Conservation (phyloP, 2,113 vertebrate genomes). For the Myiozetetes cayanensis region DNA sequence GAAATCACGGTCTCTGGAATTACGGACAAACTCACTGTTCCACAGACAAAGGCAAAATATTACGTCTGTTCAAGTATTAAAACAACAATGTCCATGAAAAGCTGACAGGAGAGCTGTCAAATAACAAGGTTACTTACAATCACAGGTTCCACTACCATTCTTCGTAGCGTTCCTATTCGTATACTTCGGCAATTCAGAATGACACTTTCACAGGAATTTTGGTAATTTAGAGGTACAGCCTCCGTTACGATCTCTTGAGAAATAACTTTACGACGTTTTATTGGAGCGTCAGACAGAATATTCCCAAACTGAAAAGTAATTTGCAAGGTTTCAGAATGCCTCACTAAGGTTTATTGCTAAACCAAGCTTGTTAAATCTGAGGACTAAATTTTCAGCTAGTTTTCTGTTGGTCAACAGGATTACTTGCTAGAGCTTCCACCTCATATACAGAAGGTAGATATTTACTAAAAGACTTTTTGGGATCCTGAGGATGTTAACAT, state of each 20-base stretch:
- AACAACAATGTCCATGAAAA: background rate
- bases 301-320: constrained; percentile 84
- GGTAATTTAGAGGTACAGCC: constrained; percentile 42
- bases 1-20: background rate
- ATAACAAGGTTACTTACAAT: constrained; percentile 79
- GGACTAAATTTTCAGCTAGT: background rate
- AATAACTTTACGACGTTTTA: constrained; percentile 82
- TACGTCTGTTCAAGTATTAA: background rate
- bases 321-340: constrained; percentile 36
- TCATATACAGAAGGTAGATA: background rate
- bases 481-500: background rate
- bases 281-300: constrained; percentile 74
- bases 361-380: background rate
- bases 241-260: constrained; percentile 64
- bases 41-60: background rate
- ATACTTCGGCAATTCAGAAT: constrained; percentile 92
- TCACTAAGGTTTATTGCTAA: background rate
- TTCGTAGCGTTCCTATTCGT: constrained; percentile 87
- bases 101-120: background rate
- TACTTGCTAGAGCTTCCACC: background rate
- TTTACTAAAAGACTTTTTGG: background rate
- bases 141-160: constrained; percentile 88
- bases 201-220: constrained; percentile 79
- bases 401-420: background rate
- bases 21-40: background rate